These are phyloP conservation scores for Apocrypta bakeri DNA, from an alignment of 1,140 invertebrate genomes.

Conservation along the genomic window DNA sequence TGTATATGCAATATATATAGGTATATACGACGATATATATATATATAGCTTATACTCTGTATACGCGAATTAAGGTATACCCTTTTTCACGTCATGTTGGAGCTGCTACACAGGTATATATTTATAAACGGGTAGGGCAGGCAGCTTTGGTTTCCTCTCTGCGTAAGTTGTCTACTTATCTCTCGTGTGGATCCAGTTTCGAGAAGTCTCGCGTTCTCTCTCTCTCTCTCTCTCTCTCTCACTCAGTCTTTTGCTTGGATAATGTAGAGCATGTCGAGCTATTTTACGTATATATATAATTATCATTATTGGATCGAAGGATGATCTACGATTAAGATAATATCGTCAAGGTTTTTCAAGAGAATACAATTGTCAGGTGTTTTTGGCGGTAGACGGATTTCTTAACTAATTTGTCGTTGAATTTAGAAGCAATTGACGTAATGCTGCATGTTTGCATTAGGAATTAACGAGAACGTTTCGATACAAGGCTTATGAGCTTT, in stretches of 20 bases:
- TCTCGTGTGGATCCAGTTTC: not conserved
- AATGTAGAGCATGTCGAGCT: not conserved
- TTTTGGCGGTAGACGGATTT: too few relatives aligned
- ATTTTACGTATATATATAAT: not conserved
- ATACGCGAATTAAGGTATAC: too few relatives aligned
- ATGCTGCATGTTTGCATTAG: not conserved
- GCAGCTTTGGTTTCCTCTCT: not conserved
- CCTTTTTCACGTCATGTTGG: too few relatives aligned
- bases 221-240: too few relatives aligned
- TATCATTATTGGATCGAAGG: not conserved
- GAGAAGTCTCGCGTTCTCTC: not conserved
- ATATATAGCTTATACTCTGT: too few relatives aligned
- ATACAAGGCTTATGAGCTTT: not conserved
- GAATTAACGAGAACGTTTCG: not conserved
- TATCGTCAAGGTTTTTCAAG: not conserved
- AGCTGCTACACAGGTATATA: too few relatives aligned
- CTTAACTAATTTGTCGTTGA: not conserved
- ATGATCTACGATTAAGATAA: not conserved
- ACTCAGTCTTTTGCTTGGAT: too few relatives aligned
- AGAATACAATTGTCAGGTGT: not conserved
- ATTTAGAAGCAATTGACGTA: constrained; percentile 14
- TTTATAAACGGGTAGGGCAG: not conserved
- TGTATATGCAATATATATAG: too few relatives aligned
- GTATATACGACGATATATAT: too few relatives aligned
- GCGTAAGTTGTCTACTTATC: not conserved